Evolutionary conservation across 2,888 invertebrate species (phyloP).

Genomic region (Acleris sparsana): DNA sequence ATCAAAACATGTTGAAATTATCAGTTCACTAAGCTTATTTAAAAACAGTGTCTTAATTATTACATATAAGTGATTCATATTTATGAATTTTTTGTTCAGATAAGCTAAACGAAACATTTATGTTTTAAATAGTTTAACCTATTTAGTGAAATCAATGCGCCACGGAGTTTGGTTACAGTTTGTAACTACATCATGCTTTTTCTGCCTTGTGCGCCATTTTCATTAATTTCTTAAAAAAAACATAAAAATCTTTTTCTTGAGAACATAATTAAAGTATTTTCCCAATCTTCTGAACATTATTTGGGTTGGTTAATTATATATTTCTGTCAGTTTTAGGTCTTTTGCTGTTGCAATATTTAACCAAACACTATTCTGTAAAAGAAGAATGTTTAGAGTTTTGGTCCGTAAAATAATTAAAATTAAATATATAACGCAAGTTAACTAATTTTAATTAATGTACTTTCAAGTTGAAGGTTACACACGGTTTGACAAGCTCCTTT

Average conservation of each 20-base stretch:
- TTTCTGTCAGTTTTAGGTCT: constrained; percentile 14
- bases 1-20: constrained; percentile 67
- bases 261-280: constrained; percentile 25
- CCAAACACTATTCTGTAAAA: constrained; percentile 35
- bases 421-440: constrained; percentile 34
- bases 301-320: constrained; percentile 10
- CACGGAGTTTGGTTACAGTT: constrained; percentile 1
- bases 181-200: constrained; percentile 17
- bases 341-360: constrained; percentile 26
- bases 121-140: constrained; percentile 32
- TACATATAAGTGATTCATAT: constrained; percentile 32
- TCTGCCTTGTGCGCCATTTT: constrained; percentile 20
- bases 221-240: constrained; percentile 22
- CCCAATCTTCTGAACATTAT: constrained; percentile 27
- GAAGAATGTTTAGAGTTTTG: constrained; percentile 46
- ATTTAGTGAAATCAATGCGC: constrained; percentile 27
- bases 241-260: constrained; percentile 29
- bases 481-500: constrained; percentile 24
- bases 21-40: constrained; percentile 52
- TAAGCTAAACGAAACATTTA: constrained; percentile 32
- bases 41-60: constrained; percentile 44
- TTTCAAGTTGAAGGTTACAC: constrained; percentile 35
- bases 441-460: constrained; percentile 33
- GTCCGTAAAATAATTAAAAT: constrained; percentile 52
- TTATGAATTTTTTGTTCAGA: constrained; percentile 33